phyloP scores from a whole-genome alignment of 2,888 invertebrate species.

The Cremastinae sp. region DNA sequence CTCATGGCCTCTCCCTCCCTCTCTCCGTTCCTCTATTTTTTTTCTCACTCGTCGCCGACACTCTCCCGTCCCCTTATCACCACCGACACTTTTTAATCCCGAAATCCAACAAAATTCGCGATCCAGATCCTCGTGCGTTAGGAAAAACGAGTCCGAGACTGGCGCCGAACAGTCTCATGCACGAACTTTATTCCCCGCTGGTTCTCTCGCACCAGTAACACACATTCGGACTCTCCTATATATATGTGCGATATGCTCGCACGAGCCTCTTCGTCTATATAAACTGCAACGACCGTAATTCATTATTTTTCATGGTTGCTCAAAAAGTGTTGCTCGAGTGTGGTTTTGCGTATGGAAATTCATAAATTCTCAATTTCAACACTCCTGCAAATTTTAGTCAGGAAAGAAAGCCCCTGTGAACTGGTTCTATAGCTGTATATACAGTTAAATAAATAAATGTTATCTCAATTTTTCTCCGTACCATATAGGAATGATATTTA shows the following conservation, averaged over 20 bases:
- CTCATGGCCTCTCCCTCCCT: conserved; percentile 7
- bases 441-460: too few species aligned
- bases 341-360: too few species aligned
- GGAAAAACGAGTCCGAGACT: background rate
- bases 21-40: background rate
- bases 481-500: too few species aligned
- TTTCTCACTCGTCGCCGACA: conserved; percentile 3
- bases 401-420: too few species aligned
- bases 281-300: background rate
- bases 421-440: too few species aligned
- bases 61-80: too few species aligned
- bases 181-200: conserved; percentile 8
- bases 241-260: conserved; percentile 8
- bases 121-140: conserved; percentile 6
- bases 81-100: background rate
- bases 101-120: conserved; percentile 10
- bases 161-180: conserved; percentile 41
- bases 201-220: conserved; percentile 38
- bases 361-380: too few species aligned
- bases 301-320: too few species aligned
- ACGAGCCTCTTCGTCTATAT: background rate
- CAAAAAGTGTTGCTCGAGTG: too few species aligned
- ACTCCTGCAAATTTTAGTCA: too few species aligned
- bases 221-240: conserved; percentile 4
- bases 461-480: too few species aligned